A percentile compares a stretch with the other conserved stretches of the same genome.
phyloP scores from a whole-genome alignment of 1,140 invertebrate species.

The Achroia grisella region DNA sequence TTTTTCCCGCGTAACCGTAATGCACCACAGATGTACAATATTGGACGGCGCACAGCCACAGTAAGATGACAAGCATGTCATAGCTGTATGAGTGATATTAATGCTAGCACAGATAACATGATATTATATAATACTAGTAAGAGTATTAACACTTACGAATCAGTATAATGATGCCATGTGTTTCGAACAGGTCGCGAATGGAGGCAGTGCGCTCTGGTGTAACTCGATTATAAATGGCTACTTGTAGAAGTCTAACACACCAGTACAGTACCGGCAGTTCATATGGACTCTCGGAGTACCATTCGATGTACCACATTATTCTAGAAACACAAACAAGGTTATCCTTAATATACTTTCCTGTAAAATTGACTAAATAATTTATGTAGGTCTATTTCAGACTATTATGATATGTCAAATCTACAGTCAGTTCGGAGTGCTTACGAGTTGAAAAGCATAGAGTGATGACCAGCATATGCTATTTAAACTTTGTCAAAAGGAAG shows the following conservation, averaged over 20 bases:
- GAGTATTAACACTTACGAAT: conserved; percentile 26
- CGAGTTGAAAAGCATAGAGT: no score
- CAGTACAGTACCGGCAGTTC: conserved; percentile 48
- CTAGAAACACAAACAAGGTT: conserved; percentile 2
- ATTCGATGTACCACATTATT: conserved; percentile 59
- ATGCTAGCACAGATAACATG: background rate
- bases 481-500: no score
- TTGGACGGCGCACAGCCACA: no score
- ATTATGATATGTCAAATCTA: no score
- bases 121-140: background rate
- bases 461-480: no score
- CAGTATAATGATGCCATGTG: conserved; percentile 50
- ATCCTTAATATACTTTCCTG: no score
- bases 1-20: no score
- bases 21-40: no score
- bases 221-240: conserved; percentile 11
- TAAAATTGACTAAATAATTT: no score
- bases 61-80: no score
- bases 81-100: background rate
- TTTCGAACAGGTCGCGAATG: conserved; percentile 33
- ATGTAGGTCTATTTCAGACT: no score
- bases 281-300: conserved; percentile 50
- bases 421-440: no score
- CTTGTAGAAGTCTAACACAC: conserved; percentile 43
- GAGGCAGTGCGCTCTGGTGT: conserved; percentile 1